Percentiles rank a stretch among this genome's conserved stretches.
These are phyloP conservation scores for Cottoperca gobio DNA, from an alignment of 2,797 vertebrate species.

Conservation along the genomic window DNA sequence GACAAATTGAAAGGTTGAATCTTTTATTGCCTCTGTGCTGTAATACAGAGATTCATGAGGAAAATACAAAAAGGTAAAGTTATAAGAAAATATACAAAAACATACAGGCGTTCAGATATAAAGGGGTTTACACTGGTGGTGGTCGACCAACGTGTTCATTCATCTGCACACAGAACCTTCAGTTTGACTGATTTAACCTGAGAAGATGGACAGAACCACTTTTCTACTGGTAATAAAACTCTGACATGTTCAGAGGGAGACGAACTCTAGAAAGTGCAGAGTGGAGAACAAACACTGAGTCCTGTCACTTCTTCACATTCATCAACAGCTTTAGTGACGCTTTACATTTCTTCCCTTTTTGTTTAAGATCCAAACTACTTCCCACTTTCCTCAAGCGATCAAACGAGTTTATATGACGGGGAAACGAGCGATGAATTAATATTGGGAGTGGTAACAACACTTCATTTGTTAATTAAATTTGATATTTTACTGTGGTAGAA, in stretches of 20 bases:
- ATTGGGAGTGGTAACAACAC: conserved; percentile 63
- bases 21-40: conserved; percentile 76
- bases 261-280: conserved; percentile 22
- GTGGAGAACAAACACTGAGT: background rate
- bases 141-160: too few relatives aligned
- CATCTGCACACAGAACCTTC: too few relatives aligned
- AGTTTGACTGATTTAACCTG: too few relatives aligned
- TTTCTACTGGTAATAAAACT: too few relatives aligned
- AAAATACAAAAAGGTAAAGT: conserved; percentile 78
- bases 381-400: too few relatives aligned
- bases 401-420: too few relatives aligned
- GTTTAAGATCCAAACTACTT: background rate
- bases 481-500: conserved; percentile 49
- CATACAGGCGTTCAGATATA: conserved; percentile 70
- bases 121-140: conserved; percentile 58
- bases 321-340: conserved; percentile 27
- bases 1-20: conserved; percentile 48
- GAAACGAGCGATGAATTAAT: too few relatives aligned
- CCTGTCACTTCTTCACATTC: background rate
- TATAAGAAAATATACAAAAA: conserved; percentile 79
- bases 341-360: conserved; percentile 45
- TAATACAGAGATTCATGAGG: conserved; percentile 64
- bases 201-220: too few relatives aligned
- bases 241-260: background rate
- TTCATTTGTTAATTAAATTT: conserved; percentile 30